These are phyloP conservation scores for Rhopalosiphum padi DNA, from an alignment of 1,140 invertebrate genomes.

Conservation along the genomic window DNA sequence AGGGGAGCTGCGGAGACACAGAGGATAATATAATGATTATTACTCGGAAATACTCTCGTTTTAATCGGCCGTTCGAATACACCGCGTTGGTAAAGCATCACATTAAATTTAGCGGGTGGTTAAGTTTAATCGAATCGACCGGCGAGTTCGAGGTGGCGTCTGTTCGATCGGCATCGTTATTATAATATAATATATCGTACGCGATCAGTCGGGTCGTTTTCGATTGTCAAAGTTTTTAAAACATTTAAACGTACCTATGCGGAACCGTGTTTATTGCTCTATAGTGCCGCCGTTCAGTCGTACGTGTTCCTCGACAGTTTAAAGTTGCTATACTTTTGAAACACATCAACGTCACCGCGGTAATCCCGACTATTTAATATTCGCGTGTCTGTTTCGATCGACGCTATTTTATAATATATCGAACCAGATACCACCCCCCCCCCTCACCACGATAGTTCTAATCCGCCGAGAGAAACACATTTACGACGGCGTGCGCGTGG, in stretches of 20 bases:
- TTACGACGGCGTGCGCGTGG: background rate
- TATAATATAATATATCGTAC: background rate
- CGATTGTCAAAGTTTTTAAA: slow-evolving; percentile 1
- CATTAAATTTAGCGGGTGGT: background rate
- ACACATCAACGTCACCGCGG: background rate
- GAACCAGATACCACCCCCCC: background rate
- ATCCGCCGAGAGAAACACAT: background rate
- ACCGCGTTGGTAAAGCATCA: background rate
- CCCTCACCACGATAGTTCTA: background rate
- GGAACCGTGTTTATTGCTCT: background rate
- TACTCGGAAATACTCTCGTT: background rate
- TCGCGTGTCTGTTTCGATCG: no score
- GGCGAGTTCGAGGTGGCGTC: background rate
- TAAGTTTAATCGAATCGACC: background rate
- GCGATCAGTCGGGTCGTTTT: background rate
- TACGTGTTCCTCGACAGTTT: background rate
- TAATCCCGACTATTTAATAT: background rate
- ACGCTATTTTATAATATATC: background rate
- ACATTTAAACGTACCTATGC: background rate
- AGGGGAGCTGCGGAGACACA: no score
- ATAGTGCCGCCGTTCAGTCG: background rate
- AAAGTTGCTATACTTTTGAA: background rate
- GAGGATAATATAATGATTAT: background rate
- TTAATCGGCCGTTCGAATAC: background rate
- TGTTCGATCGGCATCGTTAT: background rate